Evolutionary conservation across 2,113 vertebrate genomes (phyloP).

Genomic region (Casuarius casuarius): DNA sequence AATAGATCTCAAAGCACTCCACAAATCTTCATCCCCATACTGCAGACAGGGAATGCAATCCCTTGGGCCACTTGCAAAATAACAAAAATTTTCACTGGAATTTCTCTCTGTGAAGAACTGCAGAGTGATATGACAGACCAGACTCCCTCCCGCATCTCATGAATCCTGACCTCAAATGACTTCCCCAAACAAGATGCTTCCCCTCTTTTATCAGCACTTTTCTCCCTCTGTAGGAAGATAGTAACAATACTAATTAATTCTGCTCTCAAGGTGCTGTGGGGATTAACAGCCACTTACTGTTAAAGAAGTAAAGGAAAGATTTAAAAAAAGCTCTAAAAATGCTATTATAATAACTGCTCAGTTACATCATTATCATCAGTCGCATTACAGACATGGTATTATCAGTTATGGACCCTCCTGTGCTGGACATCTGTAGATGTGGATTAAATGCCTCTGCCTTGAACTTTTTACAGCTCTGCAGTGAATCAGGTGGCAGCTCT

Average conservation of each 20-base stretch:
- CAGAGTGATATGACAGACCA: neutral
- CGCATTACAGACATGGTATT: neutral
- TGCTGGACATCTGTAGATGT: neutral
- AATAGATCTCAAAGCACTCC: neutral
- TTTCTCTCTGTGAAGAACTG: neutral
- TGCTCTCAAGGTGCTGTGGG: neutral
- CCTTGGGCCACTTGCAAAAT: neutral
- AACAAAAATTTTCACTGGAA: neutral
- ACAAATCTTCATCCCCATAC: neutral
- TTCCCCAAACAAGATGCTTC: neutral
- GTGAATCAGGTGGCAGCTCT: rapidly evolving
- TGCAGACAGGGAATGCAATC: neutral
- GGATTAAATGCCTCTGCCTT: neutral
- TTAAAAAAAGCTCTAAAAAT: neutral
- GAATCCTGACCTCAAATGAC: neutral
- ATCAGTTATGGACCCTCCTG: neutral
- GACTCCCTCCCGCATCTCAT: neutral
- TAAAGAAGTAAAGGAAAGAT: neutral
- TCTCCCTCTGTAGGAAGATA: neutral
- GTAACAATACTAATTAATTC: neutral
- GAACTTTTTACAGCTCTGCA: neutral
- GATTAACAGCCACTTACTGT: neutral
- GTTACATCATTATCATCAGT: neutral
- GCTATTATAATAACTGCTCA: neutral
- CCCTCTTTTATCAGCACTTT: neutral